phyloP scores from a whole-genome alignment of 2,888 invertebrate species.

The Agrotis ipsilon region DNA sequence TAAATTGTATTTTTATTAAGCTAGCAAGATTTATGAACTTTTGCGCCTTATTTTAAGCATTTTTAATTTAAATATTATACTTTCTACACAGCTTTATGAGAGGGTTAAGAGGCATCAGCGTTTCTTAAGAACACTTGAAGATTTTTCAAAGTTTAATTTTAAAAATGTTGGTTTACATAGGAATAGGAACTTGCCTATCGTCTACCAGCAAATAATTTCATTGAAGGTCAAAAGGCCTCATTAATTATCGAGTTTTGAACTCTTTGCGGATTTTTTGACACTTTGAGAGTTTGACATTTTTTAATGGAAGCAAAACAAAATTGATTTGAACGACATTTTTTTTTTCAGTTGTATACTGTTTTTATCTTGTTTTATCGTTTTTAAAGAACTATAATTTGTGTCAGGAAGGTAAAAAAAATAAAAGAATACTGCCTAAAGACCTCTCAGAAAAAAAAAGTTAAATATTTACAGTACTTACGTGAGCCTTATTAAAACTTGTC shows the following conservation, averaged over 20 bases:
- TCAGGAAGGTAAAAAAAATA: too few relatives aligned
- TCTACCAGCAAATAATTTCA: conserved; percentile 9
- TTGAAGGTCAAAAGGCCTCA: conserved; percentile 30
- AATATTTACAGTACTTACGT: too few relatives aligned
- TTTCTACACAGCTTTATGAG: conserved; percentile 43
- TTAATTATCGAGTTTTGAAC: conserved; percentile 49
- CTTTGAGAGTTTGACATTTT: conserved; percentile 35
- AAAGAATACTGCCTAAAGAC: too few relatives aligned
- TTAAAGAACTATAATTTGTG: too few relatives aligned
- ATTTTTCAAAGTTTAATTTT: conserved; percentile 17
- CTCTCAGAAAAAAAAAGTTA: not conserved
- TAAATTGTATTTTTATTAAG: conserved; percentile 63
- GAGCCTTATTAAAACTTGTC: not conserved
- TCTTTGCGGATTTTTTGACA: conserved; percentile 41
- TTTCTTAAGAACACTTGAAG: conserved; percentile 44
- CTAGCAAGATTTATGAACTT: conserved; percentile 60
- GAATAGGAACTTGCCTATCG: conserved; percentile 5
- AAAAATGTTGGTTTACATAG: conserved; percentile 13
- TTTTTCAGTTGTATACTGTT: too few relatives aligned
- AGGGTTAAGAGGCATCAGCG: conserved; percentile 49
- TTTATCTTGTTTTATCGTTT: too few relatives aligned
- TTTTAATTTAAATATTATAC: conserved; percentile 56
- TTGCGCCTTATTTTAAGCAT: conserved; percentile 43
- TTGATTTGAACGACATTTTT: too few relatives aligned
- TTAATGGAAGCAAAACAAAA: conserved; percentile 19